These are phyloP conservation scores for Micoletzkya japonica DNA, from an alignment of 2,888 invertebrate genomes.

Conservation along the genomic window DNA sequence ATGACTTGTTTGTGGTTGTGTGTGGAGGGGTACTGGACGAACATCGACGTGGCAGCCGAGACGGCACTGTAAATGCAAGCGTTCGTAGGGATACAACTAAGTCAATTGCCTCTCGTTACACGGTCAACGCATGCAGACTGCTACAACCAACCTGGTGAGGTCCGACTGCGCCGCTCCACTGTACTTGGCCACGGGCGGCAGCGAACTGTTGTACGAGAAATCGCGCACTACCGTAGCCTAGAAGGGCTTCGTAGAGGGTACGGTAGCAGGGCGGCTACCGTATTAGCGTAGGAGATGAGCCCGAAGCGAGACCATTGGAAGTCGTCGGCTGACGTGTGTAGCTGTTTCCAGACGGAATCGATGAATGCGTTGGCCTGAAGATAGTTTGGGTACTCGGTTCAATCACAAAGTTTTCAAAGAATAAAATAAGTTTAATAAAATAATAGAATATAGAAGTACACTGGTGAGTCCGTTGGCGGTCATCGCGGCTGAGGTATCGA, in stretches of 20 bases:
- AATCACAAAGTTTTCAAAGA: not conserved
- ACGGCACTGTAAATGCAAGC: not conserved
- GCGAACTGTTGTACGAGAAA: not conserved
- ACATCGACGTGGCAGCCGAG: not conserved
- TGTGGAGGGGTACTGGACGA: not conserved
- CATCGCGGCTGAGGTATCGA: slow-evolving; percentile 19
- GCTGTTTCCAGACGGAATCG: not conserved
- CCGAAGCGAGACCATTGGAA: slow-evolving; percentile 14
- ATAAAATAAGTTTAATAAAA: not conserved
- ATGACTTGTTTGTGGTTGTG: not conserved
- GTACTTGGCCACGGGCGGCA: not conserved
- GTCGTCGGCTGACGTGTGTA: not conserved
- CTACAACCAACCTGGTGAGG: not conserved
- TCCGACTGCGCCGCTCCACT: not conserved
- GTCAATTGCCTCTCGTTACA: too few relatives aligned
- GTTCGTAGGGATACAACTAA: too few relatives aligned
- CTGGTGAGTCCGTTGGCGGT: slow-evolving; percentile 1
- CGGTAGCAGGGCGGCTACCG: not conserved
- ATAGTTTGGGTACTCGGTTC: not conserved
- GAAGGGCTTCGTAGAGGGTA: not conserved
- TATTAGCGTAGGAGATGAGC: slow-evolving; percentile 15
- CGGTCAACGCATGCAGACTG: not conserved
- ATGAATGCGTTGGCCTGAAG: slow-evolving; percentile 11
- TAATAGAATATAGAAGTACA: not conserved
- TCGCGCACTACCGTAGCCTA: slow-evolving; percentile 8